Evolutionary conservation across 2,797 vertebrate genomes (phyloP).

Genomic region (Galaxias olidus): DNA sequence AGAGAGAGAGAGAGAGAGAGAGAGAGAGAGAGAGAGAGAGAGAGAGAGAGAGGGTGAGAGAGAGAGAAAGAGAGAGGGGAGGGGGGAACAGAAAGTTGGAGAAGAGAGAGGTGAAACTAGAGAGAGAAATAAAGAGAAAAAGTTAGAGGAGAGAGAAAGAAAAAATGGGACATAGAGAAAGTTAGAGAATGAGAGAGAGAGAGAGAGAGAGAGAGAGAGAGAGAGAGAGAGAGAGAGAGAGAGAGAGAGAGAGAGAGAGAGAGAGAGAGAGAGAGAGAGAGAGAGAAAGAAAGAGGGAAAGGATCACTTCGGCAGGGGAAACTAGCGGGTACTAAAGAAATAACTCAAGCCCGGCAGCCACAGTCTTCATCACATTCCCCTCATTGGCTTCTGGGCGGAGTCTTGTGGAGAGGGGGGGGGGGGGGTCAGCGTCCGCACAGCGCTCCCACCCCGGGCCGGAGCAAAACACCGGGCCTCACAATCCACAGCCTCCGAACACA

Average conservation of each 20-base stretch:
- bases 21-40: neutral
- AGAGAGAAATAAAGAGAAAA: constrained; percentile 26
- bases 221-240: no score
- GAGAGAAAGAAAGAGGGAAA: neutral
- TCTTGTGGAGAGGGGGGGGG: constrained; percentile 3
- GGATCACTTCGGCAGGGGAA: constrained; percentile 9
- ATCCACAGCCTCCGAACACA: neutral
- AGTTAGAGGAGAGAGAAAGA: constrained; percentile 23
- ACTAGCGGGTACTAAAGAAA: neutral
- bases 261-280: no score
- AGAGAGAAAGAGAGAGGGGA: constrained; percentile 29
- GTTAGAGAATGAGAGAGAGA: neutral
- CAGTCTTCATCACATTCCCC: neutral
- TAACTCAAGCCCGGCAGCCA: constrained; percentile 15
- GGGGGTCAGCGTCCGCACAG: neutral
- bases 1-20: neutral
- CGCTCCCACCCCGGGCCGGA: neutral
- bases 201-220: no score
- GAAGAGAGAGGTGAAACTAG: neutral
- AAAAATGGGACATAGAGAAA: no score
- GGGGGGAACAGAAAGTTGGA: no score
- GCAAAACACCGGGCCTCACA: neutral
- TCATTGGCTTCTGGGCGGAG: constrained; percentile 1
- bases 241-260: no score
- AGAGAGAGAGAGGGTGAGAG: neutral